phyloP scores from a whole-genome alignment of 2,888 invertebrate genomes.

The Ectropis crepuscularia region DNA sequence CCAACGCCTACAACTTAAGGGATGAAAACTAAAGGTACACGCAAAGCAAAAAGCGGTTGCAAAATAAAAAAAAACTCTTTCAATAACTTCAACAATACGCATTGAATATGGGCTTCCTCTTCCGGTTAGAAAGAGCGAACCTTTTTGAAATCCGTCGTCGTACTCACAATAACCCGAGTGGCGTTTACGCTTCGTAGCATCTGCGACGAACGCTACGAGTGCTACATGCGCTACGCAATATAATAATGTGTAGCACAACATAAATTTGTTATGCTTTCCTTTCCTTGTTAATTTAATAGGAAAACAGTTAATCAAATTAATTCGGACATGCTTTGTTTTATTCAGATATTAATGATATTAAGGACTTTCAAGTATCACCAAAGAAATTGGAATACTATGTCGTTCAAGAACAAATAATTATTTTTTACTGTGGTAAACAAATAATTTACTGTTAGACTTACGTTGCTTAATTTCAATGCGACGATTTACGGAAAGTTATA shows the following conservation, averaged over 20 bases:
- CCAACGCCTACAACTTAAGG: constrained; percentile 3
- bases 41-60: constrained; percentile 3
- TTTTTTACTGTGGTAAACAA: too few relatives aligned
- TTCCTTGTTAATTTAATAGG: constrained; percentile 19
- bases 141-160: constrained; percentile 45
- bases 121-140: constrained; percentile 45
- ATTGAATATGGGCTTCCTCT: constrained; percentile 52
- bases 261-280: constrained; percentile 18
- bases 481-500: too few relatives aligned
- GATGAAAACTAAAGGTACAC: neutral
- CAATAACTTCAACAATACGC: constrained; percentile 51
- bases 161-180: constrained; percentile 51
- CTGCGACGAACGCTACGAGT: constrained; percentile 49
- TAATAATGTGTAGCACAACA: constrained; percentile 18
- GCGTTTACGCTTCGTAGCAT: constrained; percentile 51
- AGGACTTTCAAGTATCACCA: too few relatives aligned
- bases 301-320: constrained; percentile 6
- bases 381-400: too few relatives aligned
- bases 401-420: too few relatives aligned
- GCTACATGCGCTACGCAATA: constrained; percentile 36
- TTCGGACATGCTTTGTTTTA: neutral
- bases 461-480: too few relatives aligned
- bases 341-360: too few relatives aligned
- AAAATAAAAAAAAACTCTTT: constrained; percentile 35
- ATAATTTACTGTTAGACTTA: too few relatives aligned